Evolutionary conservation across 2,797 vertebrate genomes (phyloP).

Genomic region (Clarias pachynema): DNA sequence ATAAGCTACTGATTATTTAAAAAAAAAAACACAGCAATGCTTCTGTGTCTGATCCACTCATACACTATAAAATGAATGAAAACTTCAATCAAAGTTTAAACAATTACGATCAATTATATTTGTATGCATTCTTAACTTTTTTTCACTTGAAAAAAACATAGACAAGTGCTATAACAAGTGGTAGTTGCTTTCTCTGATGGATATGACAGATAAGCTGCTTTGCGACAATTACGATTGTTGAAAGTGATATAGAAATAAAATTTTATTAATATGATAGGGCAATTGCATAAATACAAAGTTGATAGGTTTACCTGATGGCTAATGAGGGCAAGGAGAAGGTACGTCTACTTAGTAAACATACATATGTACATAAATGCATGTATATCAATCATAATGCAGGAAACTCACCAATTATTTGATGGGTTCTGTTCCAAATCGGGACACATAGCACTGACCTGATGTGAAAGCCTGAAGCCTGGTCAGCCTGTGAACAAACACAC

Average conservation of each 20-base stretch:
- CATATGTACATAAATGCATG: not conserved
- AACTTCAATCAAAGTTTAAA: not conserved
- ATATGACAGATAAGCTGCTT: not conserved
- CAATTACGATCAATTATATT: no score
- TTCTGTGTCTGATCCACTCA: not conserved
- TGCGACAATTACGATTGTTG: no score
- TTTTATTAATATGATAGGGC: not conserved
- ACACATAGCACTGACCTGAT: constrained; percentile 82
- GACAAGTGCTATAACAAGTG: not conserved
- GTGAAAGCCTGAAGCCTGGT: constrained; percentile 81
- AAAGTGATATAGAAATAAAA: no score
- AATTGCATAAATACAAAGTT: not conserved
- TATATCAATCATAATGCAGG: constrained; percentile 2
- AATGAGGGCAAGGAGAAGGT: not conserved
- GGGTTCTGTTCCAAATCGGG: constrained; percentile 82
- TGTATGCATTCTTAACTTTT: not conserved
- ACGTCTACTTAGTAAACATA: not conserved
- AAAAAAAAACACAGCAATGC: not conserved
- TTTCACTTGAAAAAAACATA: not conserved
- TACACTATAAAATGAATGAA: not conserved
- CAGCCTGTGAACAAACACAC: constrained; percentile 66
- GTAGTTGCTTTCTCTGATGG: not conserved
- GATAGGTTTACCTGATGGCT: not conserved
- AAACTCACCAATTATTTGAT: constrained; percentile 80
- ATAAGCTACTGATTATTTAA: not conserved